A percentile compares a stretch with the other conserved stretches of the same genome.
Conservation (phyloP, 2,113 vertebrate genomes). For the Pagrus major region DNA sequence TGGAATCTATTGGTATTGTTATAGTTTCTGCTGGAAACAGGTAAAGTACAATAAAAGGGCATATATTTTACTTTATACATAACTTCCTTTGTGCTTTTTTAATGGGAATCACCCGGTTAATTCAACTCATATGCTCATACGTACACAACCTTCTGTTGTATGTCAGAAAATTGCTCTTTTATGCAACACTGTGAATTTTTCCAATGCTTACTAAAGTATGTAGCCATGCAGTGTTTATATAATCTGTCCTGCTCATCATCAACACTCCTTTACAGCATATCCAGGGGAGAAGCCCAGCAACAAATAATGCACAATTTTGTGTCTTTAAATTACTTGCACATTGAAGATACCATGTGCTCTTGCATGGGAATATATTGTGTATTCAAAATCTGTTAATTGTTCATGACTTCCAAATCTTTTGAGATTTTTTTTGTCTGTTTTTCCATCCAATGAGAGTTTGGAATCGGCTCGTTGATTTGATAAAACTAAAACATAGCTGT, state of each 20-base stretch:
- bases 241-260: conserved; percentile 21
- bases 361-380: neutral
- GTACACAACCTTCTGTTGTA: conserved; percentile 9
- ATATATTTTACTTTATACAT: neutral
- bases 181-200: neutral
- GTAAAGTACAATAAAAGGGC: neutral
- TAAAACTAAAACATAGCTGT: neutral
- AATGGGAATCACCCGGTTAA: neutral
- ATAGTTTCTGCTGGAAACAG: neutral
- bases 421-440: neutral
- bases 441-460: neutral
- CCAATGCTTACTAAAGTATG: neutral
- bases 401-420: neutral
- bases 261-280: neutral
- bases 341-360: neutral
- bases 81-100: neutral
- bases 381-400: neutral
- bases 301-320: neutral
- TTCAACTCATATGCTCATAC: neutral
- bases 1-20: neutral
- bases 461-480: neutral
- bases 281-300: neutral
- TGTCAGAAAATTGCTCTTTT: neutral
- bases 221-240: conserved; percentile 20
- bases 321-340: conserved; percentile 10